Evolutionary conservation across 2,888 invertebrate species (phyloP), one percentile per base, ranked within the genome.

Genomic region (Prenolepis imparis): DNA sequence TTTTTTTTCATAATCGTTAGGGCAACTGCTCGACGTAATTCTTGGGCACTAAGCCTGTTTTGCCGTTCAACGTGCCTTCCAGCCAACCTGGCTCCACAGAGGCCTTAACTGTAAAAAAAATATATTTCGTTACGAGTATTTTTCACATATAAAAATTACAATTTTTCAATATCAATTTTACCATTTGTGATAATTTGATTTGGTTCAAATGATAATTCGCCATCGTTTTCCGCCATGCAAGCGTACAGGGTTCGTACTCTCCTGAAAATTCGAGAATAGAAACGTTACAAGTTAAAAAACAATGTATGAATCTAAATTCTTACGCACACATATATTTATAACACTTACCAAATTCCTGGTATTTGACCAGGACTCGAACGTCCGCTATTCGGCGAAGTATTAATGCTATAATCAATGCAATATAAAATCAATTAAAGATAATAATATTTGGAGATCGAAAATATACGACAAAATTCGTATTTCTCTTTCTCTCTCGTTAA

Each of bases 41-140:
- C 95, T 98, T 98, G 86, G 99, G 99, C 95, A 99, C 98, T 88
- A 99, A 96, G 72, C 99, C 99, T 70, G 97, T 97, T 95, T 97
- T 97, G 84, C 99, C 99, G 95, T 98, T 97, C 90, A 99, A 96
- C 77, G 98, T 97, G 88, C 99, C 99, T 95, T 99, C 98, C 93
- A 99, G 96, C 99, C 99, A 99, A 91, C 99, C 99, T 28, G 99
- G 99, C 95, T 99, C 99, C 93, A 98, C 97, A 36, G 99, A 99
- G 90, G 97, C 96, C 92, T 97, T 97, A 84, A 98, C 98, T 98
- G 95, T 73, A 96, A 95, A 84, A 84, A 84, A 80, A 0, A 48
- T 8, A 64, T 12, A 44, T 64, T 61, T 57, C 44, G 6, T 59
- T 41, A 82, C 15, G 4, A 68, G 2, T 11, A n/a, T 59, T 9